These are phyloP conservation scores for Emydura subglobosa DNA, from an alignment of 2,113 vertebrate species.

Conservation along the genomic window DNA sequence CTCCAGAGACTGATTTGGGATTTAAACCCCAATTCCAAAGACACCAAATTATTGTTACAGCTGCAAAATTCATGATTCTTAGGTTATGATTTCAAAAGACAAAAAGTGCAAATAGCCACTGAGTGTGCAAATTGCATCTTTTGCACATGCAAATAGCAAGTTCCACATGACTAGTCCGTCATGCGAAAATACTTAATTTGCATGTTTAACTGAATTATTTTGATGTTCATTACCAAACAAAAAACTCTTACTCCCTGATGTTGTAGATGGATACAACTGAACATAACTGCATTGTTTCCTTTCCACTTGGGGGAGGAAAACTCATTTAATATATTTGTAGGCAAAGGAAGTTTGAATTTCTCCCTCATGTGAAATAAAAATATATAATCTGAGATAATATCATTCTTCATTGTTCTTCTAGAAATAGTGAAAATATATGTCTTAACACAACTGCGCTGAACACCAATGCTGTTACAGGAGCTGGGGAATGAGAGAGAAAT, in stretches of 20 bases:
- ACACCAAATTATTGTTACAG: background rate
- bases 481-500: background rate
- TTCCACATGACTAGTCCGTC: too few species aligned
- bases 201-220: background rate
- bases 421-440: background rate
- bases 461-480: rapidly evolving
- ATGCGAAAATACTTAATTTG: background rate
- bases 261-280: background rate
- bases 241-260: background rate
- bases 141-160: too few species aligned
- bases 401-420: background rate
- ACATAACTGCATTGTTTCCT: background rate
- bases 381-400: rapidly evolving
- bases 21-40: background rate
- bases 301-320: background rate
- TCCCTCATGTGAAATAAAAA: background rate
- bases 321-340: background rate
- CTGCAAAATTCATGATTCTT: background rate
- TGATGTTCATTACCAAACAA: background rate
- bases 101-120: background rate
- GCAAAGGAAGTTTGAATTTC: background rate
- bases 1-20: background rate
- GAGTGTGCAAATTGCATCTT: background rate
- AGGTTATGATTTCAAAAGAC: background rate
- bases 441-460: background rate